Base-by-base conservation (phyloP, 1,140 invertebrate genomes). In the Arctopsyche grandis region DNA sequence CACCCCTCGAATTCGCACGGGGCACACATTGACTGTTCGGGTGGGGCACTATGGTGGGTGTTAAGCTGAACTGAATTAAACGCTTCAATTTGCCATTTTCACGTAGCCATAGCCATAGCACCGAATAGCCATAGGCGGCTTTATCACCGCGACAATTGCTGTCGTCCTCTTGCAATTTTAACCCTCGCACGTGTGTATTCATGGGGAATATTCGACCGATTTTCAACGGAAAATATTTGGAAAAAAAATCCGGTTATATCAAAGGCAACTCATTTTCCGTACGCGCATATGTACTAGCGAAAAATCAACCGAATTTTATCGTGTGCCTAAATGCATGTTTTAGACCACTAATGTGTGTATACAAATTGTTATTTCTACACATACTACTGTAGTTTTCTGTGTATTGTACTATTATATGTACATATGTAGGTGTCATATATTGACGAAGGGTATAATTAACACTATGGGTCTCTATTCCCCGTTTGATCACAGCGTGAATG, bases 61-160 rank as follows among this genome's bases (percentile, higher is more conserved):
- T 63, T 76, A 76, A 76, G 56, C 74, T 24, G 74, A 76, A 76
- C 74, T 63, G 74, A 76, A 76, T 76, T 76, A 76, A 76, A 76
- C 74, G 74, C 74, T 76, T 76, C 74, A 76, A 76, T 76, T 76
- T 76, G 74, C 74, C 56, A 76, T 76, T 76, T 76, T 63, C 74
- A 76, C 43, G 46, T 46, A 76, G 74, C 48, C 74, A 76, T 76
- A 38, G 52, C n/a, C n/a, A n/a, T n/a, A n/a, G 56, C 48, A 29
- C 26, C 48, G 74, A 76, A 76, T 76, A 22, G 74, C 74, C 56
- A 44, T 29, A 22, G 56, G 74, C 26, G 16, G 74, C 48, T 76
- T 76, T 76, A 76, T 66, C 12, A 19, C 56, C 16, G 29, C 52
- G 56, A 29, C 74, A 76, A 76, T 74, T 76, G 26, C 19, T 14